phyloP scores from a whole-genome alignment of 2,797 vertebrate species.

The Danio tinwini region DNA sequence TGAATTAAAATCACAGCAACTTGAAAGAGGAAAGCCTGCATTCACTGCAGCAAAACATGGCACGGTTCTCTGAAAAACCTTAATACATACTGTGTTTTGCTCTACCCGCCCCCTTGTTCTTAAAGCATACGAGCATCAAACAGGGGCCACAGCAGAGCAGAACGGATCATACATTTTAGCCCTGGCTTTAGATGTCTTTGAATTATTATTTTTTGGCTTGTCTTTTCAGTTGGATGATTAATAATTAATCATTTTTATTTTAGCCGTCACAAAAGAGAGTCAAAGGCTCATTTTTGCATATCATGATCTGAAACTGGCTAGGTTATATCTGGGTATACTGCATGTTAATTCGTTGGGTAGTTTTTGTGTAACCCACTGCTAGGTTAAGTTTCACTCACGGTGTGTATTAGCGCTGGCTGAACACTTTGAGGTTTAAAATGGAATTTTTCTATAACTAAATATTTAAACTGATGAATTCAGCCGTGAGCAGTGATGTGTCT shows the following conservation, averaged over 20 bases:
- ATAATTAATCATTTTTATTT: not conserved
- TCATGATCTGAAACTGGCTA: not conserved
- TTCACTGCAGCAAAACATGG: conserved; percentile 46
- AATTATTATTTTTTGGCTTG: not conserved
- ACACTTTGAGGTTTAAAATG: too few relatives aligned
- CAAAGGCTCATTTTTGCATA: not conserved
- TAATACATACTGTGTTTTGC: conserved; percentile 39
- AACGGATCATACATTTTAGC: conserved; percentile 22
- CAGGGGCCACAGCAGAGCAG: conserved; percentile 15
- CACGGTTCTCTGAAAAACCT: conserved; percentile 38
- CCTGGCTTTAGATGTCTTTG: not conserved
- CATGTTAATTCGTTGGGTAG: too few relatives aligned
- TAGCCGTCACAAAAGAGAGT: not conserved
- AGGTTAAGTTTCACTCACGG: too few relatives aligned
- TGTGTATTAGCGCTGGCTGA: too few relatives aligned
- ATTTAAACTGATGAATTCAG: not conserved
- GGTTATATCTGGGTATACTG: too few relatives aligned
- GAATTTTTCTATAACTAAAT: too few relatives aligned
- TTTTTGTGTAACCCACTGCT: too few relatives aligned
- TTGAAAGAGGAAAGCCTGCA: conserved; percentile 58
- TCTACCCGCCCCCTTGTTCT: conserved; percentile 21
- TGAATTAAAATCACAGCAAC: conserved; percentile 62
- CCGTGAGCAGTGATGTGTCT: not conserved
- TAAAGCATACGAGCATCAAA: conserved; percentile 22
- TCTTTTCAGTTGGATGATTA: not conserved